Percentiles rank a stretch among this genome's conserved stretches.
Conservation (phyloP, 2,888 invertebrate species). For the Tipula unca region DNA sequence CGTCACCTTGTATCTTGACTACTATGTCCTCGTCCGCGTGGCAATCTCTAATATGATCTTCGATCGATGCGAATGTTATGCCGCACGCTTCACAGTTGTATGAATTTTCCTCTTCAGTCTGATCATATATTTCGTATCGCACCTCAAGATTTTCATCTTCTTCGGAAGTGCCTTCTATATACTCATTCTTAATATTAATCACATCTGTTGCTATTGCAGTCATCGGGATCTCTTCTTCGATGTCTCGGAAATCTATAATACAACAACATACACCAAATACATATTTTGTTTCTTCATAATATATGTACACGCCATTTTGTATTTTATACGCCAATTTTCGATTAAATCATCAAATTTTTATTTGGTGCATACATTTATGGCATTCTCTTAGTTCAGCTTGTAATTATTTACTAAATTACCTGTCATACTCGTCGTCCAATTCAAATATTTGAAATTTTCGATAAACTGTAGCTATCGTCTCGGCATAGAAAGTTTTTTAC, state of each 20-base stretch:
- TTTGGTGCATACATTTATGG: not conserved
- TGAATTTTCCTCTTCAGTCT: not conserved
- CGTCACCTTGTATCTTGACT: not conserved
- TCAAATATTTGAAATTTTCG: not conserved
- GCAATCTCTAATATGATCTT: conserved; percentile 15
- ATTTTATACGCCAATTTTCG: conserved; percentile 9
- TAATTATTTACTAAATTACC: not conserved
- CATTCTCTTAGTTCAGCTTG: not conserved
- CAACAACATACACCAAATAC: not conserved
- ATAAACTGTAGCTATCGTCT: conserved; percentile 18
- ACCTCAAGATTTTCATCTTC: not conserved
- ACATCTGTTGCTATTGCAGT: not conserved
- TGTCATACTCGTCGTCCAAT: not conserved
- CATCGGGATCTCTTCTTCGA: not conserved
- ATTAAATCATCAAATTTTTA: not conserved
- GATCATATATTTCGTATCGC: not conserved
- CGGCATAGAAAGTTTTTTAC: not conserved
- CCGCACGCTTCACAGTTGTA: conserved; percentile 36
- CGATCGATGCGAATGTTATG: conserved; percentile 34
- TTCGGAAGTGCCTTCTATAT: not conserved
- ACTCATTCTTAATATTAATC: not conserved
- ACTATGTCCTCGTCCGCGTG: conserved; percentile 1
- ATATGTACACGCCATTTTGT: not conserved
- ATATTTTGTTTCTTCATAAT: not conserved
- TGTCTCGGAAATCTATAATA: not conserved